These are phyloP conservation scores for Aeoliscus strigatus DNA, from an alignment of 2,797 vertebrate species.

Conservation along the genomic window DNA sequence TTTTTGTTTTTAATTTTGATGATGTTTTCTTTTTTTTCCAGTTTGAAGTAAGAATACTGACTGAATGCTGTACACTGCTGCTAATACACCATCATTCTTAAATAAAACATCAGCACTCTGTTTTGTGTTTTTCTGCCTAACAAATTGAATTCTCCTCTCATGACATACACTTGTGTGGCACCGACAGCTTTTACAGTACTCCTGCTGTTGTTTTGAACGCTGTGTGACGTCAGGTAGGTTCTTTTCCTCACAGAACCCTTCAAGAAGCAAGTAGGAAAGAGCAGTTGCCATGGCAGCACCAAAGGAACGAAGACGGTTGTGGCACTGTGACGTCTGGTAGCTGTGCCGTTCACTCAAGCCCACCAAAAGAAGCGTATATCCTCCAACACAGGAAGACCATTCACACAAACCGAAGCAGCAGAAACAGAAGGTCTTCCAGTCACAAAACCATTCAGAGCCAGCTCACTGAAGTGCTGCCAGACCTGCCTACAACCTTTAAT, in stretches of 20 bases:
- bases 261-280: conserved; percentile 44
- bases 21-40: not conserved
- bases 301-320: conserved; percentile 37
- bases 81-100: conserved; percentile 5
- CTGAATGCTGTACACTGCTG: too few species aligned
- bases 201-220: conserved; percentile 23
- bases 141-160: conserved; percentile 6
- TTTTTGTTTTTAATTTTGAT: conserved; percentile 1
- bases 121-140: conserved; percentile 38
- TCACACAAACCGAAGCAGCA: conserved; percentile 36
- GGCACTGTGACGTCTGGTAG: conserved; percentile 41
- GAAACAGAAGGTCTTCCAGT: conserved; percentile 30
- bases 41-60: not conserved
- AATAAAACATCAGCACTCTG: conserved; percentile 48
- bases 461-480: conserved; percentile 41
- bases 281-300: conserved; percentile 70
- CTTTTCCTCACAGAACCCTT: conserved; percentile 30
- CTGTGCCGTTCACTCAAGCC: conserved; percentile 37
- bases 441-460: conserved; percentile 31
- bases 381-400: conserved; percentile 34
- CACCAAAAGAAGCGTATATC: conserved; percentile 36
- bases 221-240: conserved; percentile 47
- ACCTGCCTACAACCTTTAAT: conserved; percentile 43
- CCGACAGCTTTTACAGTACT: conserved; percentile 11
- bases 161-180: conserved; percentile 15